These are phyloP conservation scores for Callipepla squamata DNA, from an alignment of 2,113 vertebrate genomes.

Conservation along the genomic window DNA sequence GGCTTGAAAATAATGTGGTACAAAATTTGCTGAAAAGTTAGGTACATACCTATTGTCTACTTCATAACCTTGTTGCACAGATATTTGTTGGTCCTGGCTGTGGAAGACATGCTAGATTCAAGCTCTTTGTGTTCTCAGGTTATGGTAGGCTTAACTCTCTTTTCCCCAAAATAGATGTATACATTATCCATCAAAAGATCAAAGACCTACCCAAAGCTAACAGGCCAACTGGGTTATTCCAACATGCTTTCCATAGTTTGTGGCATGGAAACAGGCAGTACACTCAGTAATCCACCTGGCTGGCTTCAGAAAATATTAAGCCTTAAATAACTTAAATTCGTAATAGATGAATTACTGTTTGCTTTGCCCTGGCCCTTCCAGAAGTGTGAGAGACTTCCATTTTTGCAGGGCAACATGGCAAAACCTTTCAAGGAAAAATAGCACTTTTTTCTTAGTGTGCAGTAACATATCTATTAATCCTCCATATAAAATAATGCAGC, in stretches of 20 bases:
- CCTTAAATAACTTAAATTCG: neutral
- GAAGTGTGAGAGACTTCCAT: neutral
- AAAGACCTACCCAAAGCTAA: neutral
- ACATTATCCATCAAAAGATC: neutral
- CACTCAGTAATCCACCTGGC: neutral
- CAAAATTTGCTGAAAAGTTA: neutral
- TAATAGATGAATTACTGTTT: neutral
- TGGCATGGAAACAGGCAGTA: neutral
- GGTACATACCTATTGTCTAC: too few species aligned
- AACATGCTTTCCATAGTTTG: neutral
- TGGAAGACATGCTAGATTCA: neutral
- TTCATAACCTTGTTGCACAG: neutral
- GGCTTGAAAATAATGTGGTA: neutral
- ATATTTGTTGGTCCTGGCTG: neutral
- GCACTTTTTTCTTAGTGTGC: neutral
- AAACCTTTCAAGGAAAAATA: neutral
- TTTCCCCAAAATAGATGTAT: rapidly evolving
- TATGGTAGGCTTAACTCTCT: neutral
- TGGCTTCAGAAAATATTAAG: neutral
- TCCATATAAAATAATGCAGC: neutral
- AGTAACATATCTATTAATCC: neutral
- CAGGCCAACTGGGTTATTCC: neutral
- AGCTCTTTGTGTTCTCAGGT: neutral
- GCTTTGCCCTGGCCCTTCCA: neutral
- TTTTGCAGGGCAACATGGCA: neutral